Evolutionary conservation across 2,113 vertebrate genomes (phyloP), one percentile per base, ranked within the genome.

Genomic region (Prunella himalayana): DNA sequence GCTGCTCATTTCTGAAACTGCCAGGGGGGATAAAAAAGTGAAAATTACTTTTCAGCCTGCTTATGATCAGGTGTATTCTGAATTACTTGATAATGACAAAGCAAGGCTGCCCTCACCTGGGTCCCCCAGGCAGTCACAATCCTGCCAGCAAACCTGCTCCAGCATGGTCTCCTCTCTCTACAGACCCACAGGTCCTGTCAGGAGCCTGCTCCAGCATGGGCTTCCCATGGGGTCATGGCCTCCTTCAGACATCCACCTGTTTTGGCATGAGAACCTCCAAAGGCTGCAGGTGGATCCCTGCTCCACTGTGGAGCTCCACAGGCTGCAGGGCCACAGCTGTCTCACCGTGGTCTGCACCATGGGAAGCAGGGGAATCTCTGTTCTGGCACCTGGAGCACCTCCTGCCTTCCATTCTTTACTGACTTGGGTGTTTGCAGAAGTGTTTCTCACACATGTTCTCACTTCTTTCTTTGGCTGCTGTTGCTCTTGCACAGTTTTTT

Each of bases 11-110:
- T 89, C 70, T 86, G 59, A 91, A 91, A 69, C 50, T 85, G 57
- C 65, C 2, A 1, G 22, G 4, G 22, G 31, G 41, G 6, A 53
- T 24, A 57, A 79, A 95, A 84, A 90, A 82, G 24, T 75, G 77
- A 75, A 95, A 84, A 96, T 82, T 51, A 72, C 57, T 84, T 89
- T 69, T 72, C 2, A 2, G 45, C 41, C 77, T 86, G 44, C 61
- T 76, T 82, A 57, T 71, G 70, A 50, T 94, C 53, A 72, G 33
- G 45, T 0, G 0, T 60, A 24, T 65, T 42, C 59, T 85, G 49
- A 89, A 69, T 73, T 61, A 65, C 24, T 65, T 61, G 66, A 54
- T 89, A 89, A 77, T 39, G n/a, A 82, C 54, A 76, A 66, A 61
- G 59, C 28, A 42, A 92, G 66, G 61, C 81, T 90, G 57, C 86